Conservation (phyloP, 30 jellyfish, hydroid and myxozoan species). For the Pelagia noctiluca region DNA sequence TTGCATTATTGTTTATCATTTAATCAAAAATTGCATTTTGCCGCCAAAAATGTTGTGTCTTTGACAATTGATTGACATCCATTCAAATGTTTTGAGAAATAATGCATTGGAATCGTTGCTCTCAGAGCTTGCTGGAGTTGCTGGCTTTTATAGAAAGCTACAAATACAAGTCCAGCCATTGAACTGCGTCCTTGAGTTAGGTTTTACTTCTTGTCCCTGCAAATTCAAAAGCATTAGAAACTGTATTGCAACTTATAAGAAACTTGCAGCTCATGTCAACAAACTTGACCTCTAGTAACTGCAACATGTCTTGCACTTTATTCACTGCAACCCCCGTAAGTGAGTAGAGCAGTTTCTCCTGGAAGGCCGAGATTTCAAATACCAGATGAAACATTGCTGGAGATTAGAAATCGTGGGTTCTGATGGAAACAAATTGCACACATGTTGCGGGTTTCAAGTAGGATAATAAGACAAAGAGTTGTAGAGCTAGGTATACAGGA, state of each 20-base stretch:
- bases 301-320: not conserved
- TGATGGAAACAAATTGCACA: not conserved
- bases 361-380: not conserved
- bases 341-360: slow-evolving; percentile 2
- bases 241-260: not conserved
- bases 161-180: not conserved
- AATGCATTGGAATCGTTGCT: too few relatives aligned
- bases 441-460: not conserved
- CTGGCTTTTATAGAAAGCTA: not conserved
- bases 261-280: not conserved
- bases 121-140: not conserved
- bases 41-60: too few relatives aligned
- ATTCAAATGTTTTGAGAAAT: too few relatives aligned
- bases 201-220: too few relatives aligned
- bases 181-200: not conserved
- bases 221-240: not conserved
- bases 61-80: too few relatives aligned
- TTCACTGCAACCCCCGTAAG: not conserved
- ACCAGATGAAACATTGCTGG: not conserved
- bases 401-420: not conserved
- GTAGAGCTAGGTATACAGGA: not conserved
- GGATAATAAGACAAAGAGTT: not conserved
- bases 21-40: too few relatives aligned
- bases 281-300: slow-evolving; percentile 1
- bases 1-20: too few relatives aligned